Percentiles rank a stretch among this genome's conserved stretches.
Conservation (phyloP, 2,888 invertebrate genomes). For the Crematogaster levior region DNA sequence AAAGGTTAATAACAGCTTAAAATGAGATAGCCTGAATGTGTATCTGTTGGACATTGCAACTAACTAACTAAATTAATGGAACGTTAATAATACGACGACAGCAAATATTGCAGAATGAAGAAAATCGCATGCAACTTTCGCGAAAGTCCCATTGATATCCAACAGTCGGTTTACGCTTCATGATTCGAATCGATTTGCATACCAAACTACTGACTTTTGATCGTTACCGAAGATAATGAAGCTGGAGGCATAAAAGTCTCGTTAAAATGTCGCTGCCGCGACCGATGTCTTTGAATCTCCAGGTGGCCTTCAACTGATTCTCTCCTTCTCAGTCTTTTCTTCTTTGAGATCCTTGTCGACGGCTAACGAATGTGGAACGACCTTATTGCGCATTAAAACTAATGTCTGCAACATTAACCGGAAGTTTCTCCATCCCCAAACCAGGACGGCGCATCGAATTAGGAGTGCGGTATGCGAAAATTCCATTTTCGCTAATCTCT, state of each 20-base stretch:
- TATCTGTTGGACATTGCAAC: no score
- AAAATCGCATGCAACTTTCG: slow-evolving; percentile 32
- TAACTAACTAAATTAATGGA: no score
- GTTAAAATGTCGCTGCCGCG: slow-evolving; percentile 36
- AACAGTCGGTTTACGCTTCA: slow-evolving; percentile 5
- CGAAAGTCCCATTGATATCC: slow-evolving; percentile 40
- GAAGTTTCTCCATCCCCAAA: slow-evolving; percentile 47
- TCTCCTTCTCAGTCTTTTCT: not conserved
- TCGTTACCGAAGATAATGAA: slow-evolving; percentile 52
- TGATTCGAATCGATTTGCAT: slow-evolving; percentile 51
- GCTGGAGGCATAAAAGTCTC: slow-evolving; percentile 44
- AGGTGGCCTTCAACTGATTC: slow-evolving; percentile 38
- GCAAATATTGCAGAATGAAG: slow-evolving; percentile 9
- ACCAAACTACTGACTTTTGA: slow-evolving; percentile 42
- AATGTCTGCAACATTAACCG: slow-evolving; percentile 37
- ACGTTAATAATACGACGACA: not conserved
- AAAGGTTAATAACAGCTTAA: no score
- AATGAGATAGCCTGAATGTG: no score
- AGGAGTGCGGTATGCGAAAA: slow-evolving; percentile 39
- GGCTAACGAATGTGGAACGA: slow-evolving; percentile 15
- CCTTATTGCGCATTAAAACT: slow-evolving; percentile 48
- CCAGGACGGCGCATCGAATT: slow-evolving; percentile 30
- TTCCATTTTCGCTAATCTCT: slow-evolving; percentile 50
- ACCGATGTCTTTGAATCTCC: slow-evolving; percentile 40
- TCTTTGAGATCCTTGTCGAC: slow-evolving; percentile 19